A percentile compares a stretch with the other conserved stretches of the same genome.
phyloP scores from a whole-genome alignment of 2,113 vertebrate species.

The Engystomops pustulosus region DNA sequence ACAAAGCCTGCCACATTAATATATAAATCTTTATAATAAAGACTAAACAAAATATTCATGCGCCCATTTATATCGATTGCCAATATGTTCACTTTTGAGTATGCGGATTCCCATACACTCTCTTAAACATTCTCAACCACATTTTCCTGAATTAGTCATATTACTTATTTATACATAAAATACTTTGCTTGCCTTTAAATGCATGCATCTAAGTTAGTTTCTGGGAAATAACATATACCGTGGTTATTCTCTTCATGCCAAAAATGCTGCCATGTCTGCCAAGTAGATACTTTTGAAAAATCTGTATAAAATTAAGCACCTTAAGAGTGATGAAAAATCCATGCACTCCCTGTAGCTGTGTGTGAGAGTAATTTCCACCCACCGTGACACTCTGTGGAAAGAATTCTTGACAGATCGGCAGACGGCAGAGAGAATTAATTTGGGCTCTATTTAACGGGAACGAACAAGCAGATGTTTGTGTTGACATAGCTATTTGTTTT shows the following conservation, averaged over 20 bases:
- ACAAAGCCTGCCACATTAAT: too few species aligned
- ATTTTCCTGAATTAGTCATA: neutral
- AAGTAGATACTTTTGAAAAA: slow-evolving; percentile 6
- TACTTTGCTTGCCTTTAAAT: neutral
- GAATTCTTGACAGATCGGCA: slow-evolving; percentile 55
- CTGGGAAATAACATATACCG: neutral
- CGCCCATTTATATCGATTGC: too few species aligned
- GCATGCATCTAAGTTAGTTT: neutral
- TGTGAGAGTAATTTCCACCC: slow-evolving; percentile 41
- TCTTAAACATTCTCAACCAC: too few species aligned
- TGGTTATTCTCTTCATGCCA: neutral
- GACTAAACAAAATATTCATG: too few species aligned
- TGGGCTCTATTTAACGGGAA: slow-evolving; percentile 56
- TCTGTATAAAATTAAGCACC: neutral
- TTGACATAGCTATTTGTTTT: slow-evolving; percentile 59
- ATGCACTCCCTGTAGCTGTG: slow-evolving; percentile 26
- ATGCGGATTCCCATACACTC: too few species aligned
- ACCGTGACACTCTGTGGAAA: slow-evolving; percentile 43
- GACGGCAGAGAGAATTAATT: slow-evolving; percentile 56
- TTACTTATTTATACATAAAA: neutral
- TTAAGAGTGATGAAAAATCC: slow-evolving; percentile 35
- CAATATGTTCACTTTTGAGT: too few species aligned
- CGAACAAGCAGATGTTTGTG: slow-evolving; percentile 56
- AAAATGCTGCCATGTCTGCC: neutral
- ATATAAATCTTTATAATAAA: too few species aligned